Evolutionary conservation across 2,888 invertebrate genomes (phyloP), one percentile per base, ranked within the genome.

Genomic region (Hartigia nigra): DNA sequence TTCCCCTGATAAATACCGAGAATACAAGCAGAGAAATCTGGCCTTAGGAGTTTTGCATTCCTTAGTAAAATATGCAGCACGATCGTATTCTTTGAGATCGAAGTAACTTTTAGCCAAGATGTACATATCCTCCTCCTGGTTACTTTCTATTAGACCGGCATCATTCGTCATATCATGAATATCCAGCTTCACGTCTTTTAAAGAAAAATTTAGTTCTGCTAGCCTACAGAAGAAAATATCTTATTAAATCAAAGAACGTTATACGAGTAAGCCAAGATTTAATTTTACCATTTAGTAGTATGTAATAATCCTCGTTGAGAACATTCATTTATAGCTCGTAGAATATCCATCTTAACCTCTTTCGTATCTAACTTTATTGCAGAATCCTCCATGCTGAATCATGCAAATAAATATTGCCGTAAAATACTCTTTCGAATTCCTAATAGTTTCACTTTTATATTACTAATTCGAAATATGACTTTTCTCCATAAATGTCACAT

Each of bases 51-150:
- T 95, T 70, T 92, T 92, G 86, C 95, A 95, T 80, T 95, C 94
- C 86, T 95, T 94, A 12, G 96, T 93, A 88, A 97, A 97, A 92
- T 95, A 95, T 0, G 97, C 96, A 78, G 96, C 96, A 88, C 97
- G 93, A 87, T 98, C 97, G 91, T 97, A 98, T 91, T 99, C 98
- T 86, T 96, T 96, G 74, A 96, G 93, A 92, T 98, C 97, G 89
- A 98, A 98, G 90, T 97, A 98, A 82, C 96, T 95, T 91, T 97
- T 97, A 0, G 97, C 97, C 83, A 98, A 91, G 70, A 94, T 93
- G 90, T 96, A 98, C 35, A 93, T 92, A 88, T 96, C 96, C 82
- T 93, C 93, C 85, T 97, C 96, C 79, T 95, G 94, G 36, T 92
- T 92, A 12, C 92, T 91, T 75, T 93, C 92, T 12, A 92, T 91